Base-by-base conservation (phyloP, 1,140 invertebrate genomes). In the Heliconius hewitsoni region DNA sequence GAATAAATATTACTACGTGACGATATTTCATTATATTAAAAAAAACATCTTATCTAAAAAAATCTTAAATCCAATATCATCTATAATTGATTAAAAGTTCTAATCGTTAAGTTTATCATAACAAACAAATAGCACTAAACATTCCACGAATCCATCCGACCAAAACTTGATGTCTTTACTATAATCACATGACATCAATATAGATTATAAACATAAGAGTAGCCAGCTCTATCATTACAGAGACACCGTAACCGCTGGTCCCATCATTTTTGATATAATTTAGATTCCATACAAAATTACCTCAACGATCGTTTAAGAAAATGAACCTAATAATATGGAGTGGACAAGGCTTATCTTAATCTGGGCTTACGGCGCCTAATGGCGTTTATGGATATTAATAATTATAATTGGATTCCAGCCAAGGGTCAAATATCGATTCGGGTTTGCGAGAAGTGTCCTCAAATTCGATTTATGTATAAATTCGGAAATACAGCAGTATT, bases 311-410 rank as follows among this genome's bases (percentile, higher is more conserved):
- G 84, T 79, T 87, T 87, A 82, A 83, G 82, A 86, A 88, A 88
- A 88, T 85, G 83, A 46, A 76, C 13, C 85, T 91, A 91, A 92
- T 92, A 86, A 92, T 91, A 91, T 50, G 87, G 77, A 78, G 84
- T 84, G 87, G 87, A 87, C 89, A 88, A 82, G 84, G 84, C 83
- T 90, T 91, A 89, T 90, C 89, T 87, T 90, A 92, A 92, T 91
- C 91, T 89, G 76, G 82, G 88, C 88, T 92, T 90, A 89, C 86
- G 85, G 86, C 89, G 83, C 89, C 87, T 88, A 82, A 77, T 85
- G 82, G 85, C 82, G 83, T 87, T 86, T 77, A 77, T 77, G 86
- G 88, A 85, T 91, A 91, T 92, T 92, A 90, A 89, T 91, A 89
- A 89, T 91, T 91, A 90, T 92, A 90, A 66, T 66, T 66, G 89